phyloP scores from a whole-genome alignment of 2,113 vertebrate genomes.

The Pangasianodon gigas region DNA sequence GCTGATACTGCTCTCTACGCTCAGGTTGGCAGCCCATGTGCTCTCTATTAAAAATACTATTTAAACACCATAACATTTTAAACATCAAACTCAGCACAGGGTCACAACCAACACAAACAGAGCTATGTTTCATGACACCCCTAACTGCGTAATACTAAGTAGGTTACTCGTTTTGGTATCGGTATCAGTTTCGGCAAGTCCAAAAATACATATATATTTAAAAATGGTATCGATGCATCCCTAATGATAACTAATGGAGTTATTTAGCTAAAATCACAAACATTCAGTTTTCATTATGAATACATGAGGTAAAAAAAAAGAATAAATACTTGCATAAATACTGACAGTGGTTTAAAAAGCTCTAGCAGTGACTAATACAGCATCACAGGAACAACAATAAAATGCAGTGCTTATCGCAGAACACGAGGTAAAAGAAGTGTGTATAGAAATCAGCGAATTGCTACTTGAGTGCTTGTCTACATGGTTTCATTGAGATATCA shows the following conservation, averaged over 20 bases:
- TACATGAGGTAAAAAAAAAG: conserved; percentile 59
- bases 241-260: conserved; percentile 41
- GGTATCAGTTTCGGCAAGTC: background rate
- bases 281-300: conserved; percentile 67
- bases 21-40: background rate
- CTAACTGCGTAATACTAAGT: background rate
- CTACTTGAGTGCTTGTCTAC: conserved; percentile 16
- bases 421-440: conserved; percentile 14
- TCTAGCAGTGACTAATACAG: conserved; percentile 41
- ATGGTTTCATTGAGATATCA: background rate
- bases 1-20: background rate
- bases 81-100: background rate
- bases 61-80: background rate
- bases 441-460: conserved; percentile 18
- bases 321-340: conserved; percentile 66
- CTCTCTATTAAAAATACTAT: background rate
- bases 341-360: conserved; percentile 49
- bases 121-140: background rate
- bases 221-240: conserved; percentile 14
- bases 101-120: background rate
- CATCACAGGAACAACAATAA: conserved; percentile 44
- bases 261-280: conserved; percentile 70
- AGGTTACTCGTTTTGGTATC: background rate
- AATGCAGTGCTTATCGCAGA: conserved; percentile 41
- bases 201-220: background rate